phyloP scores from a whole-genome alignment of 2,888 invertebrate genomes.

The Eristalis pertinax region DNA sequence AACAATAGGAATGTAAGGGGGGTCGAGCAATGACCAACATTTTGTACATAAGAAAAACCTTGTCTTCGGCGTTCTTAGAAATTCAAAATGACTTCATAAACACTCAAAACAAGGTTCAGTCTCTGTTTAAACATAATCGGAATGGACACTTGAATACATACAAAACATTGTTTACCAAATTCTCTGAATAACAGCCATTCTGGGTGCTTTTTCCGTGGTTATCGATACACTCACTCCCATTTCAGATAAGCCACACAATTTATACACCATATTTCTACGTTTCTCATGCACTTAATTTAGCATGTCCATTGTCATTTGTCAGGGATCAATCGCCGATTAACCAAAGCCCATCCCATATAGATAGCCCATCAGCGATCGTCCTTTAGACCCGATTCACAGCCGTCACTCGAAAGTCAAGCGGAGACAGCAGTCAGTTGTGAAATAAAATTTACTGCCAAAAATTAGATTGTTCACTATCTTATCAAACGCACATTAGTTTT shows the following conservation, averaged over 20 bases:
- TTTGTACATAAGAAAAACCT: no score
- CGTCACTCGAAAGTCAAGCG: background rate
- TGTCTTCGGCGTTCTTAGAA: no score
- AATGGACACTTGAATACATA: background rate
- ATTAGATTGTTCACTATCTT: conserved; percentile 35
- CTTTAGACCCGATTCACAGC: background rate
- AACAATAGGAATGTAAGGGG: no score
- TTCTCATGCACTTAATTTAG: background rate
- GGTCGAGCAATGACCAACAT: no score
- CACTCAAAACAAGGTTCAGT: no score
- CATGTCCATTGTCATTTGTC: no score
- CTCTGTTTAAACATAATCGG: background rate
- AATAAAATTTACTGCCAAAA: conserved; percentile 1
- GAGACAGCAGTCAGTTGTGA: background rate
- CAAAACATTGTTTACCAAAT: background rate
- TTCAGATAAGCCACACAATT: background rate
- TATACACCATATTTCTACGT: background rate
- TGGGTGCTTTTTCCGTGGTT: background rate
- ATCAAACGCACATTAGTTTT: conserved; percentile 22
- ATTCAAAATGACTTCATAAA: no score
- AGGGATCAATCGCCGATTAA: background rate
- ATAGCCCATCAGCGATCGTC: background rate
- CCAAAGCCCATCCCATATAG: background rate
- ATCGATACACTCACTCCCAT: background rate
- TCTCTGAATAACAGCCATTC: background rate